Evolutionary conservation across 2,797 vertebrate species (phyloP).

Genomic region (Triplophysa bombifrons): DNA sequence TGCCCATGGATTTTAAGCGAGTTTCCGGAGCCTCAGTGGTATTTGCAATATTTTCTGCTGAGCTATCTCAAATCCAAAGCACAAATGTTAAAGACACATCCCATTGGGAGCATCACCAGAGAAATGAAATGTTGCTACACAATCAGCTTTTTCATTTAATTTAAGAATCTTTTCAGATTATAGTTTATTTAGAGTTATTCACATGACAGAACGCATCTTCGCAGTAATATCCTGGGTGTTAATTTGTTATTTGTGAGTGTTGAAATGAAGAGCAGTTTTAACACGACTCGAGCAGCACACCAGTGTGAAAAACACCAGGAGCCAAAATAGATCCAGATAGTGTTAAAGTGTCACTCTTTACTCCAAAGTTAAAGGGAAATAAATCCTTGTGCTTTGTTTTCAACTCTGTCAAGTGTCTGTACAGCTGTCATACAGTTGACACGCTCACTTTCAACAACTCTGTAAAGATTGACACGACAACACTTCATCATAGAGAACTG

Average conservation of each 20-base stretch:
- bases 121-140: no score
- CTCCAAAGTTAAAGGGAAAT: neutral
- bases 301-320: neutral
- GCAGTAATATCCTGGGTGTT: neutral
- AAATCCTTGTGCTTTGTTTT: neutral
- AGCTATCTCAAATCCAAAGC: no score
- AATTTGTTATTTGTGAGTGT: neutral
- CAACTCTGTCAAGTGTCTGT: neutral
- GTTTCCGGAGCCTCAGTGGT: no score
- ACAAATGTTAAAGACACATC: no score
- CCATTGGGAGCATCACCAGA: no score
- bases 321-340: neutral
- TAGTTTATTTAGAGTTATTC: neutral
- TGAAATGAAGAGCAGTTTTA: neutral
- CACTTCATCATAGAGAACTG: neutral
- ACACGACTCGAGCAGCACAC: neutral
- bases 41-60: no score
- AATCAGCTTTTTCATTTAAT: neutral
- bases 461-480: neutral
- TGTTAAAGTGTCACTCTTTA: neutral
- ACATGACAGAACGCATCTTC: neutral
- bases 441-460: neutral
- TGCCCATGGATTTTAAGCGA: no score
- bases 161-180: neutral
- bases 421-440: neutral